phyloP scores from a whole-genome alignment of 2,797 vertebrate genomes.

The Dromococcyx pavoninus region DNA sequence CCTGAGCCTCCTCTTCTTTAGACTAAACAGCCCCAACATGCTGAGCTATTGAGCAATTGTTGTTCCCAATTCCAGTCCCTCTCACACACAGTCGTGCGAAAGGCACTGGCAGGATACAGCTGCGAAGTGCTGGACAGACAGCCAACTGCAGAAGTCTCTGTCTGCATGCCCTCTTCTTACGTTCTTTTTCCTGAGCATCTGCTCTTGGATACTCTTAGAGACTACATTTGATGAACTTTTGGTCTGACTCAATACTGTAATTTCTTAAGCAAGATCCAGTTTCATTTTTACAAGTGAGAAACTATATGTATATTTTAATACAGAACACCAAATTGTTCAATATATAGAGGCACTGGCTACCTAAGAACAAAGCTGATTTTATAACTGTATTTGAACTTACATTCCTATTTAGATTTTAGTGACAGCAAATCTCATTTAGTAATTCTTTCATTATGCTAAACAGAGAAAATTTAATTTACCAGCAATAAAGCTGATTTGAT shows the following conservation, averaged over 20 bases:
- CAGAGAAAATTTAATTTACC: background rate
- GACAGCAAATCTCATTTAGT: background rate
- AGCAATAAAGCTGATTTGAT: background rate
- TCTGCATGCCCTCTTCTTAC: background rate
- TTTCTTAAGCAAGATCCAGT: background rate
- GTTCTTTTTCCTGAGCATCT: background rate
- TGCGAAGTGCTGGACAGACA: background rate
- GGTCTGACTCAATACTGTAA: background rate
- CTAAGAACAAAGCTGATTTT: background rate
- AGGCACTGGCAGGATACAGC: background rate
- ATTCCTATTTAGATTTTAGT: background rate
- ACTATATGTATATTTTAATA: background rate
- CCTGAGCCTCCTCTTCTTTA: too few species aligned
- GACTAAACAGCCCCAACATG: too few species aligned
- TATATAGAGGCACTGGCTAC: background rate
- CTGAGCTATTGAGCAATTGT: background rate
- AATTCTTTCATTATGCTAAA: background rate
- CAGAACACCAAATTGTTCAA: background rate
- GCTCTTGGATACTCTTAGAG: background rate
- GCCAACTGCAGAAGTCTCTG: background rate
- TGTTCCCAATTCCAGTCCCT: background rate
- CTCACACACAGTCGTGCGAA: background rate
- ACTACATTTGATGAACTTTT: background rate
- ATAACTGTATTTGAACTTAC: background rate
- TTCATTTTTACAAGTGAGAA: background rate